Base-by-base conservation (phyloP, 2,888 invertebrate species). In the Galerucella pusilla region DNA sequence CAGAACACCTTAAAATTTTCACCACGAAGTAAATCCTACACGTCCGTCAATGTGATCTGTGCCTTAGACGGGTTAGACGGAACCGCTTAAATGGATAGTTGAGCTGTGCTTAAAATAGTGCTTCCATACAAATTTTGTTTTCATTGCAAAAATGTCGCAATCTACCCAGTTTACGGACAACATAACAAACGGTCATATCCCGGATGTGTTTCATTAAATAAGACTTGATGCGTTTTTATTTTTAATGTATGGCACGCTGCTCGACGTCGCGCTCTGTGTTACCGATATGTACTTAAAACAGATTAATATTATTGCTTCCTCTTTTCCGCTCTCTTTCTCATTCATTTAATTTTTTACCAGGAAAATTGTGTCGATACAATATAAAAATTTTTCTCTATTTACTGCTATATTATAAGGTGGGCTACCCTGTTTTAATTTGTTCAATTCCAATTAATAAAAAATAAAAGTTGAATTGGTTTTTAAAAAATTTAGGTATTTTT, bases 161-260 rank as follows among this genome's bases (percentile, higher is more conserved):
- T 63, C 35, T 72, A 69, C 54, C 72, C 74, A 81, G 77, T 78
- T 78, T 70, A 75, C 75, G 76, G 73, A 78, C 77, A 75, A 77
- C 77, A 67, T 72, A 68, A 71, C 78, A 78, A 81, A 78, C 71
- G 77, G 63, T 79, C 77, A 81, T 79, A 81, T 81, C 81, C 81
- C 81, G 81, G 81, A 81, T 81, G 81, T 60, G 71, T 74, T 77
- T 72, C 71, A 71, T 71, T 71, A 71, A 65, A 65, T 54, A 25
- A 71, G 64, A 42, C 42, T 35, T 63, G 28, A 42, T n/a, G 35
- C 35, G 14, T 79, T 80, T 81, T 78, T 73, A 64, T 46, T 57
- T 70, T 69, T 71, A 69, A 69, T 69, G 49, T 66, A 54, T 67
- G 79, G 79, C 79, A 76, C 71, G 77, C 71, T 79, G 79, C 76